phyloP scores from a whole-genome alignment of 2,888 invertebrate genomes.

The Nebria salina region DNA sequence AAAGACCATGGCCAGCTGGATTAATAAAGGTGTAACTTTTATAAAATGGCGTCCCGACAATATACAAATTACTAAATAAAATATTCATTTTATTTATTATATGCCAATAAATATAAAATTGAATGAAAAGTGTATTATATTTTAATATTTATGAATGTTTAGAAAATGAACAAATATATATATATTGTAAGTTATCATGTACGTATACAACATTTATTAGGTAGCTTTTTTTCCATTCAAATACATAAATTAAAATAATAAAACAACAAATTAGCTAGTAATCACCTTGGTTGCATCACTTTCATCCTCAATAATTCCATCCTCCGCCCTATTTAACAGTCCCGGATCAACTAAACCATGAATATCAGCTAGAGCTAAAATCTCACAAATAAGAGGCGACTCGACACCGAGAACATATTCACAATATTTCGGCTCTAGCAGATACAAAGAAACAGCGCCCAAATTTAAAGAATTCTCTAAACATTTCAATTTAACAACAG shows the following conservation, averaged over 20 bases:
- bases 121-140: no score
- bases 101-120: no score
- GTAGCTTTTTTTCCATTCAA: no score
- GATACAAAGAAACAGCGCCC: constrained; percentile 85
- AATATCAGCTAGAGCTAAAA: constrained; percentile 83
- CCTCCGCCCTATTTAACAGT: neutral
- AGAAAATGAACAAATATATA: no score
- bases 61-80: no score
- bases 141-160: no score
- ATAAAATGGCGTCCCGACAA: no score
- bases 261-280: constrained; percentile 30
- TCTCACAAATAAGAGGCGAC: constrained; percentile 88
- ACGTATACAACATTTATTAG: no score
- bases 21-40: no score
- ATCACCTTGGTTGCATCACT: constrained; percentile 38
- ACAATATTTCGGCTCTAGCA: constrained; percentile 91
- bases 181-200: no score
- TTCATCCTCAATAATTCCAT: constrained; percentile 35
- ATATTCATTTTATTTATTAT: no score
- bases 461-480: constrained; percentile 75
- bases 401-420: constrained; percentile 96
- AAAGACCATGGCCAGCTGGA: no score
- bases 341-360: constrained; percentile 70
- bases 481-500: constrained; percentile 88
- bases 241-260: neutral